A percentile compares a stretch with the other conserved stretches of the same genome.
Conservation (phyloP, 2,888 invertebrate species). For the Gisinianus flammeolus region DNA sequence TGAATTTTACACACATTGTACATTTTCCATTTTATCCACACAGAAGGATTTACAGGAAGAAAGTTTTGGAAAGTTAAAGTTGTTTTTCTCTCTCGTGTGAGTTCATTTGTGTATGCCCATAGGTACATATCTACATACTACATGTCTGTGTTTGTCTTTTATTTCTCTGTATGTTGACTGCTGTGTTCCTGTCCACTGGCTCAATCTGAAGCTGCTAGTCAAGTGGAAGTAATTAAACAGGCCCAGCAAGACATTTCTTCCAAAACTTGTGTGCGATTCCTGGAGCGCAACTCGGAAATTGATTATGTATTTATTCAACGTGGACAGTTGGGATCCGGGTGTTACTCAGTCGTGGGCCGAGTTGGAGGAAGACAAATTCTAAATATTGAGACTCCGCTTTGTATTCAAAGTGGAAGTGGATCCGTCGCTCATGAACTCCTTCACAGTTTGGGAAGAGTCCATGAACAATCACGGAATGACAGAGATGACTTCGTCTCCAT, state of each 20-base stretch:
- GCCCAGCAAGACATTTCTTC: conserved; percentile 33
- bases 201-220: background rate
- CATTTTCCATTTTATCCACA: too few relatives aligned
- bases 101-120: too few relatives aligned
- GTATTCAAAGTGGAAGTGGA: background rate
- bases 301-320: conserved; percentile 44
- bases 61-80: too few relatives aligned
- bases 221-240: background rate
- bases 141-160: too few relatives aligned
- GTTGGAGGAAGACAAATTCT: background rate
- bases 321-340: conserved; percentile 42
- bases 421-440: background rate
- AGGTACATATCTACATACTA: too few relatives aligned
- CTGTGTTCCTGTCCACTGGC: too few relatives aligned
- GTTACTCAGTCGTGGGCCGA: conserved; percentile 46
- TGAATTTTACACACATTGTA: background rate
- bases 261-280: conserved; percentile 40
- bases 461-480: background rate
- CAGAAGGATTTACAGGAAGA: too few relatives aligned
- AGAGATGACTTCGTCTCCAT: background rate
- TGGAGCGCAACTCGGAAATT: conserved; percentile 27
- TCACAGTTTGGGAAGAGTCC: background rate
- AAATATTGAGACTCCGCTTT: background rate
- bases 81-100: too few relatives aligned
- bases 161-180: too few relatives aligned